These are phyloP conservation scores for Euschistus heros DNA, from an alignment of 1,140 invertebrate species.

Conservation along the genomic window DNA sequence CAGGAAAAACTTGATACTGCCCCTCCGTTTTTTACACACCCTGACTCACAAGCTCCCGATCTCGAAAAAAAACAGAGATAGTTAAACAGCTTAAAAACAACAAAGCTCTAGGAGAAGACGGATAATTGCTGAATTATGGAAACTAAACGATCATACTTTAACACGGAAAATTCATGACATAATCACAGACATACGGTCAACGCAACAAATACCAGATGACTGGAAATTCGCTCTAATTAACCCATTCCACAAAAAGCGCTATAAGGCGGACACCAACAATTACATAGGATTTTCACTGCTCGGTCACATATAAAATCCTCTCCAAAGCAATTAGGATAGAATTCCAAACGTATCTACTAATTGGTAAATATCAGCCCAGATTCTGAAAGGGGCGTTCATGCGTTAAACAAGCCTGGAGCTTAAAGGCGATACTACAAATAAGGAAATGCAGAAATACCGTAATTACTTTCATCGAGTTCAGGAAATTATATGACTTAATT, in stretches of 20 bases:
- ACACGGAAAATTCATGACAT: neutral
- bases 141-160: neutral
- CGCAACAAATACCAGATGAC: neutral
- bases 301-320: neutral
- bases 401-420: neutral
- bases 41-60: neutral
- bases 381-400: neutral
- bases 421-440: neutral
- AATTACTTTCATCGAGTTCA: neutral
- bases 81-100: neutral
- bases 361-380: neutral
- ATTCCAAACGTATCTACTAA: neutral
- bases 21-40: neutral
- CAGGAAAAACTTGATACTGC: neutral
- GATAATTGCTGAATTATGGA: neutral
- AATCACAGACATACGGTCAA: neutral
- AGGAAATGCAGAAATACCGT: neutral
- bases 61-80: neutral
- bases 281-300: too few species aligned
- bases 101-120: neutral
- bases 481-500: neutral
- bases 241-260: too few species aligned
- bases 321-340: neutral
- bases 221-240: too few species aligned
- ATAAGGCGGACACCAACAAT: too few species aligned